Percentiles rank a stretch among this genome's conserved stretches.
Conservation (phyloP, 2,113 vertebrate genomes). For the Uria lomvia region DNA sequence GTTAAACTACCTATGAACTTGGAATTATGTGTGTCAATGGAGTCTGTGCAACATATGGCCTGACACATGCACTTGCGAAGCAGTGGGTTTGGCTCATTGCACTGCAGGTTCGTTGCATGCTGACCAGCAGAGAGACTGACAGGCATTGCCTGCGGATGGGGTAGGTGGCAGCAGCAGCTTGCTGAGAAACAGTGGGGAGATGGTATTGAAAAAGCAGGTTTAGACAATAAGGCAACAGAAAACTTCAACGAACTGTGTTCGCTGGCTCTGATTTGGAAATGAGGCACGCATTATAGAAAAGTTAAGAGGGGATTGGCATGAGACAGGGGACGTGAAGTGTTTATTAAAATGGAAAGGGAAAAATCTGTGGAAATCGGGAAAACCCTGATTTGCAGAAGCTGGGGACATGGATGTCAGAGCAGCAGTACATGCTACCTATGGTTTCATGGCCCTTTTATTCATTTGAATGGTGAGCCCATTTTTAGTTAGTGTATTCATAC, state of each 20-base stretch:
- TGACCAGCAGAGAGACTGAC: not conserved
- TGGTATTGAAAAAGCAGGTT: not conserved
- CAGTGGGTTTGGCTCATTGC: not conserved
- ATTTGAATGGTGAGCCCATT: not conserved
- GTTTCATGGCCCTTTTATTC: not conserved
- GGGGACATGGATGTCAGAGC: not conserved
- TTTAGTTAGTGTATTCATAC: not conserved
- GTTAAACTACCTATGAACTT: not conserved
- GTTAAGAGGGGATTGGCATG: not conserved
- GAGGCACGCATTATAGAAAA: fast-evolving
- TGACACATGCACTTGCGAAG: not conserved
- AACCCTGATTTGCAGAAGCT: not conserved
- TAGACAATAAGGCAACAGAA: not conserved
- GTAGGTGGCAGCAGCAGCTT: not conserved
- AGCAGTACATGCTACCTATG: not conserved
- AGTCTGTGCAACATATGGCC: not conserved
- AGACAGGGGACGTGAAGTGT: not conserved
- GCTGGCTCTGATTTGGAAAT: not conserved
- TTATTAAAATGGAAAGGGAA: not conserved
- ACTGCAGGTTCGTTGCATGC: not conserved
- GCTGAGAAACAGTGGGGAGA: not conserved
- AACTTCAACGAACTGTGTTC: not conserved
- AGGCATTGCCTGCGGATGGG: fast-evolving
- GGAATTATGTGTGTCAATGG: not conserved
- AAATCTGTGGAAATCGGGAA: not conserved